A percentile compares a stretch with the other conserved stretches of the same genome.
Conservation (phyloP, 2,888 invertebrate genomes). For the Pristionchus maxplancki region DNA sequence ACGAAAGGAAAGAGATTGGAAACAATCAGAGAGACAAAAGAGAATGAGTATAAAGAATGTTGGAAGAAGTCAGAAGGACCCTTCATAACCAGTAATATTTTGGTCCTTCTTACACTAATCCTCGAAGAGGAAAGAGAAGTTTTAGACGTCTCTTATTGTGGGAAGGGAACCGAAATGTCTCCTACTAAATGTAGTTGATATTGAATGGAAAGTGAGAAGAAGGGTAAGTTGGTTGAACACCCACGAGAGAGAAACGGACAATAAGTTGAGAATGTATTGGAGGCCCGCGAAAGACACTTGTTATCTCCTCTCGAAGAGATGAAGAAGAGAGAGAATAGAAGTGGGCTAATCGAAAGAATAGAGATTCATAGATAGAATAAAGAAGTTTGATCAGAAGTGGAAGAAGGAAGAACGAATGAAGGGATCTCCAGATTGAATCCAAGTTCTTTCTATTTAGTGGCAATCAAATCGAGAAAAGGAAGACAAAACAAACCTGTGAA, state of each 20-base stretch:
- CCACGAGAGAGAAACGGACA: neutral
- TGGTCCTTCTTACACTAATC: conserved; percentile 19
- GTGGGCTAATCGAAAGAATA: neutral
- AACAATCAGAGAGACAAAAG: neutral
- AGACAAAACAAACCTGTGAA: conserved; percentile 12
- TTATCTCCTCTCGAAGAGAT: neutral
- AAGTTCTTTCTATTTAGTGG: neutral
- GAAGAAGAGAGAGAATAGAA: neutral
- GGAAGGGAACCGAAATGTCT: conserved; percentile 9
- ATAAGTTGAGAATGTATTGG: neutral
- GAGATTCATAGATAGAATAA: neutral
- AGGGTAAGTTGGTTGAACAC: neutral
- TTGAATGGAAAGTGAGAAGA: neutral
- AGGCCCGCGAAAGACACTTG: neutral
- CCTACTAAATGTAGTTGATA: neutral
- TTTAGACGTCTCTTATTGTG: conserved; percentile 24
- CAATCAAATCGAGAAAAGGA: conserved; percentile 3
- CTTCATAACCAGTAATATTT: conserved; percentile 12
- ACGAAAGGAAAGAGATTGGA: conserved; percentile 26
- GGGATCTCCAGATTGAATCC: neutral
- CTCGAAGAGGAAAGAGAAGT: conserved; percentile 5
- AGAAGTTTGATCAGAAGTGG: neutral
- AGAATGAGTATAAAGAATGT: neutral
- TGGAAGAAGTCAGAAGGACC: neutral
- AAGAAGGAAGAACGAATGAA: neutral